phyloP scores from a whole-genome alignment of 2,797 vertebrate genomes.

The Podargus strigoides region DNA sequence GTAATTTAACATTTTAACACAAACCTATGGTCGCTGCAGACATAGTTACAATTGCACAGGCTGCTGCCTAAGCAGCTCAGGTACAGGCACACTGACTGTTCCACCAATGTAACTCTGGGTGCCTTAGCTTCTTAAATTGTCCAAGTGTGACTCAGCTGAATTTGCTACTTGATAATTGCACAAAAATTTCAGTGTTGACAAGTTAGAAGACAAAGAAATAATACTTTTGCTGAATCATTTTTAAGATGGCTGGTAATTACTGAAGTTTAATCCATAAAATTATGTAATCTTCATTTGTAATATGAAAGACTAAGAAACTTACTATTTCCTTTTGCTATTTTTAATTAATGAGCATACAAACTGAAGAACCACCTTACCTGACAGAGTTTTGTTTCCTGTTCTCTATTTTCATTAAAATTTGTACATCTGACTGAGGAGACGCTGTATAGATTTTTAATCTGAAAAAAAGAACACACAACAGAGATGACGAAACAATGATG shows the following conservation, averaged over 20 bases:
- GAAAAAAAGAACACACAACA: conserved; percentile 55
- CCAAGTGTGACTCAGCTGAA: background rate
- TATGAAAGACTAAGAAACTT: background rate
- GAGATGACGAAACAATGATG: background rate
- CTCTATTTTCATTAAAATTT: conserved; percentile 90
- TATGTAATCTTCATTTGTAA: background rate
- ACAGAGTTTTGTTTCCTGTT: conserved; percentile 79
- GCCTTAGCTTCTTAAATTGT: background rate
- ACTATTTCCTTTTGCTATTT: background rate
- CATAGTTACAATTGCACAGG: background rate
- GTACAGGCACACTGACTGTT: background rate
- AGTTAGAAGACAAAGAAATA: background rate
- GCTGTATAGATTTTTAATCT: conserved; percentile 88
- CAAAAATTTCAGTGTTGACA: background rate
- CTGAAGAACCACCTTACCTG: conserved; percentile 75
- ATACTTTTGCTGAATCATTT: background rate
- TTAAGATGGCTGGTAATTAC: background rate
- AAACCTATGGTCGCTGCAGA: background rate
- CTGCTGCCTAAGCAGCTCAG: background rate
- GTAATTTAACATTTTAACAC: background rate
- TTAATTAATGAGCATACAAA: background rate
- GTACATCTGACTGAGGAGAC: conserved; percentile 71
- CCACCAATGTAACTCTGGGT: background rate
- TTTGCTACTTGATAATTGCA: background rate
- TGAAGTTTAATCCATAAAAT: background rate